phyloP scores from a whole-genome alignment of 1,140 invertebrate species.

The Lepidotrigona ventralis region DNA sequence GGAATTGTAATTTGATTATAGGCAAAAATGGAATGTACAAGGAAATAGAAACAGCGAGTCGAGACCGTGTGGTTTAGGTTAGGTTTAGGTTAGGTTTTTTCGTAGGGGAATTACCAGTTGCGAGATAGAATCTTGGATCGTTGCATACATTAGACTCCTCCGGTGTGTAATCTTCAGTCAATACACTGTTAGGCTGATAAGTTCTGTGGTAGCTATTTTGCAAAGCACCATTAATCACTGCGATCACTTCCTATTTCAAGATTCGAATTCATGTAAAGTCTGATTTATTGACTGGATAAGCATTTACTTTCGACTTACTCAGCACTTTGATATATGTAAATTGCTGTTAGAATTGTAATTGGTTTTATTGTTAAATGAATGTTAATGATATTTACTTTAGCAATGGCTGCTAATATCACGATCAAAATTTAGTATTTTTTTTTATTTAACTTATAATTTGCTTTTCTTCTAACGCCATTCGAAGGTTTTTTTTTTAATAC shows the following conservation, averaged over 20 bases:
- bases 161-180: neutral
- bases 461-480: too few relatives aligned
- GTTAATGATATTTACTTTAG: too few relatives aligned
- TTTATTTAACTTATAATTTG: too few relatives aligned
- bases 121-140: neutral
- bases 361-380: too few relatives aligned
- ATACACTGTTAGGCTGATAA: neutral
- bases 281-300: neutral
- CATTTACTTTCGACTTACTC: neutral
- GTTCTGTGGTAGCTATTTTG: conserved; percentile 12
- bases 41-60: neutral
- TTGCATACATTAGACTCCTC: neutral
- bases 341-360: too few relatives aligned
- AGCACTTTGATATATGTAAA: neutral
- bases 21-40: too few relatives aligned
- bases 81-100: too few relatives aligned
- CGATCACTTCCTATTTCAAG: conserved; percentile 6
- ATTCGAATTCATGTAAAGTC: neutral
- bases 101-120: neutral
- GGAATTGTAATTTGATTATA: neutral
- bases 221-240: conserved; percentile 2
- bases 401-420: too few relatives aligned
- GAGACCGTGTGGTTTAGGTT: neutral
- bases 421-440: too few relatives aligned
- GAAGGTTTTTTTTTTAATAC: too few relatives aligned